Base-by-base conservation (phyloP, 2,113 vertebrate genomes). In the Porphyrio hochstetteri region DNA sequence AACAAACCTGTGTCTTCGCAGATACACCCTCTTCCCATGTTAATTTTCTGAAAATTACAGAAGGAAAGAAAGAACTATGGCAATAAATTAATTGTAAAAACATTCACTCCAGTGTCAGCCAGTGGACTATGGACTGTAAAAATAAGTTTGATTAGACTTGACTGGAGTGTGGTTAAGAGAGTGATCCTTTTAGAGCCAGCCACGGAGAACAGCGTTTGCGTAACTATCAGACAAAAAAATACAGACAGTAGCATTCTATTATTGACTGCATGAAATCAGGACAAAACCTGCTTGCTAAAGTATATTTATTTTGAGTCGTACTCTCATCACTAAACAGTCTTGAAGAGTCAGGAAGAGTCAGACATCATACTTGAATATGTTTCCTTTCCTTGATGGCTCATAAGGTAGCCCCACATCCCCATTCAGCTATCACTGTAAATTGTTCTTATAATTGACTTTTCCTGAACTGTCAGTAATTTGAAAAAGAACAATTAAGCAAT, bases 91-190 rank as follows among this genome's bases (percentile, higher is more conserved):
- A 4, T 16, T 18, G 4, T 36, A 57, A 16, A 23, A 23, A 35
- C 8, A 28, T 24, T 14, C 12, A 46, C 10, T 46, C 6, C 0
- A 1, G 56, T 7, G 7, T 50, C 36, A 38, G 28, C 9, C 1
- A 1, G 13, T 9, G 68, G 23, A 31, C 11, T 42, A 35, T 1
- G 1, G 9, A 25, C 33, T 19, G 29, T n/a, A 69, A 55, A 90
- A 65, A 44, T 19, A 65, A 76, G n/a, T 42, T 27, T 19, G 7
- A n/a, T n/a, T 53, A 7, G 25, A 48, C 8, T 36, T 65, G 48
- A 25, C 9, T 57, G 4, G 13, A 52, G 4, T 35, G 9, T 31
- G 9, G 50, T 63, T 63, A 82, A 9, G n/a, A 60, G 8, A 67
- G 4, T 2, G 23, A 53, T 64, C 6, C 31, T 56, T 60, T 50